Conservation (phyloP, 1,140 invertebrate genomes). For the Temnothorax longispinosus region DNA sequence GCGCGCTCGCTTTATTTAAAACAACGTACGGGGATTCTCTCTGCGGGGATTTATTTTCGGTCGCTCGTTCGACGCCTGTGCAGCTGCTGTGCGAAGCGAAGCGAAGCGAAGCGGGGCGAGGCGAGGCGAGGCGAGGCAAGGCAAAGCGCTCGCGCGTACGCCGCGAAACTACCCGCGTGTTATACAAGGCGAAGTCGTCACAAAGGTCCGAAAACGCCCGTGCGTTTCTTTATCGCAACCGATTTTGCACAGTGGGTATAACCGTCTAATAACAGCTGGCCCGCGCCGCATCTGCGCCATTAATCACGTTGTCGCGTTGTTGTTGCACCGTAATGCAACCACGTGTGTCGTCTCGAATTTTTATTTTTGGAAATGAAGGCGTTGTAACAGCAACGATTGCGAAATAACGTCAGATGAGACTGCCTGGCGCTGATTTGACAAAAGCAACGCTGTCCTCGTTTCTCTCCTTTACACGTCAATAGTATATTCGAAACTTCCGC, state of each 20-base stretch:
- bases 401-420: neutral
- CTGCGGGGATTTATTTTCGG: conserved; percentile 80
- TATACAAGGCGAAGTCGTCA: neutral
- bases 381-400: neutral
- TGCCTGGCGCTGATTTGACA: neutral
- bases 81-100: conserved; percentile 62
- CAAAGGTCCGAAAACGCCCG: conserved; percentile 1
- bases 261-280: neutral
- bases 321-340: neutral
- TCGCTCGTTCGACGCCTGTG: conserved; percentile 75
- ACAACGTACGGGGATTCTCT: conserved; percentile 77
- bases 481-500: neutral
- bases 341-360: neutral
- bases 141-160: conserved; percentile 12
- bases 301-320: neutral
- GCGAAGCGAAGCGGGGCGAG: conserved; percentile 26
- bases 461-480: neutral
- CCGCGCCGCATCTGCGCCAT: neutral
- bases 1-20: conserved; percentile 80
- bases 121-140: conserved; percentile 22
- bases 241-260: neutral
- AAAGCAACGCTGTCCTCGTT: neutral
- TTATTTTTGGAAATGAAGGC: conserved; percentile 12
- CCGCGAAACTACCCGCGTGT: conserved; percentile 30
- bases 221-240: conserved; percentile 11